Evolutionary conservation across 2,113 vertebrate genomes (phyloP).

Genomic region (Arenaria interpres): DNA sequence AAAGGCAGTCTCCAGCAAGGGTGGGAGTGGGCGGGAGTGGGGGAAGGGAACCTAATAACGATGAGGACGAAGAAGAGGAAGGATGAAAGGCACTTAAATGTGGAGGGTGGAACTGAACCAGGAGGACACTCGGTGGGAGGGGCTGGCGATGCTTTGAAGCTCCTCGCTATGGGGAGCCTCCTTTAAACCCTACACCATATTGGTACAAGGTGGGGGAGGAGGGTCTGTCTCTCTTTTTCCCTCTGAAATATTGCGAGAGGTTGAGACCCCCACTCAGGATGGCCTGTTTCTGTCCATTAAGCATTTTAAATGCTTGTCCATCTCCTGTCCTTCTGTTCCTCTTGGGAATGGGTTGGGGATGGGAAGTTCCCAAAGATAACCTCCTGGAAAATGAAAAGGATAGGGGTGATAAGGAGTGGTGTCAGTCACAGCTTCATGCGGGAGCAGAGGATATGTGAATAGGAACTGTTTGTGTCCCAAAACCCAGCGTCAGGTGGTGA

Average conservation of each 20-base stretch:
- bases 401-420: background rate
- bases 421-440: background rate
- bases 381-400: background rate
- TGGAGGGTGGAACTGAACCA: slow-evolving; percentile 58
- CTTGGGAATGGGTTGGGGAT: background rate
- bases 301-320: background rate
- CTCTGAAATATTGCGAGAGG: background rate
- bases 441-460: background rate
- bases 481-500: background rate
- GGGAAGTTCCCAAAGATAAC: background rate
- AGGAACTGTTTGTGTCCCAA: background rate
- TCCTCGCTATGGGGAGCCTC: slow-evolving; percentile 50
- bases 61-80: slow-evolving; percentile 65
- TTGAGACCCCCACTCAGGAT: background rate
- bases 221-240: background rate
- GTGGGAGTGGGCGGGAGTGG: slow-evolving; percentile 36
- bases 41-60: slow-evolving; percentile 54
- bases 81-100: slow-evolving; percentile 66
- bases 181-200: slow-evolving; percentile 66
- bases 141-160: slow-evolving; percentile 64
- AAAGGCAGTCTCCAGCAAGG: slow-evolving; percentile 62
- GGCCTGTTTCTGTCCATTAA: slow-evolving; percentile 12
- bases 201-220: slow-evolving; percentile 53
- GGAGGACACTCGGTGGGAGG: slow-evolving; percentile 61
- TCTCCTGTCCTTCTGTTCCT: background rate